Evolutionary conservation across 2,888 invertebrate species (phyloP).

Genomic region (Phaedon cochleariae): DNA sequence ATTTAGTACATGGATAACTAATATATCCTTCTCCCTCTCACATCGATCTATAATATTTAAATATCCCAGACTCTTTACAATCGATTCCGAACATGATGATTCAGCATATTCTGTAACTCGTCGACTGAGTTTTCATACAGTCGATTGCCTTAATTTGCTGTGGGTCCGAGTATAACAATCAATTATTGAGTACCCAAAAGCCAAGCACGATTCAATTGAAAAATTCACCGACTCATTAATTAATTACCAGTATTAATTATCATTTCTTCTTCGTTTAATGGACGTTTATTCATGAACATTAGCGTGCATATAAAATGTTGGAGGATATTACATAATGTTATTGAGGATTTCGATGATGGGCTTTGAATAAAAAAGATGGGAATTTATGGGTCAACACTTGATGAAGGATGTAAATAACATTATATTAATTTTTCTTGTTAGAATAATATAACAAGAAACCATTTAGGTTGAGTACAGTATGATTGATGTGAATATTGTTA

Average conservation of each 20-base stretch:
- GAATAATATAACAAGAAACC: no score
- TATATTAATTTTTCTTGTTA: no score
- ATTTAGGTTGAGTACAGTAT: no score
- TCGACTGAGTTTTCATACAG: slow-evolving; percentile 2
- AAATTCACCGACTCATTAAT: slow-evolving; percentile 48
- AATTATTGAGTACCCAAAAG: slow-evolving; percentile 31
- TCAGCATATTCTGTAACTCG: neutral
- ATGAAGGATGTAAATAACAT: no score
- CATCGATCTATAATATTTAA: neutral
- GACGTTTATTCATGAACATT: slow-evolving; percentile 38
- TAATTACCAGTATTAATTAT: slow-evolving; percentile 51
- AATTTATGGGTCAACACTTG: slow-evolving; percentile 14
- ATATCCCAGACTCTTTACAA: slow-evolving; percentile 1
- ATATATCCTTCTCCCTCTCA: no score
- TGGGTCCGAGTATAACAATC: slow-evolving; percentile 32
- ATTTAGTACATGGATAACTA: no score
- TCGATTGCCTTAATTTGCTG: slow-evolving; percentile 25
- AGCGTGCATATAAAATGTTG: neutral
- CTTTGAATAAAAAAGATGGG: slow-evolving; percentile 6
- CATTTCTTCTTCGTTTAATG: slow-evolving; percentile 40
- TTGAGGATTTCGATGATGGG: neutral
- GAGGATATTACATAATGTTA: neutral
- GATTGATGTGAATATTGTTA: no score
- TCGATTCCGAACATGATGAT: slow-evolving; percentile 4
- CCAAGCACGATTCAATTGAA: slow-evolving; percentile 34